These are phyloP conservation scores for Gallinago undulata DNA, from an alignment of 2,113 vertebrate species.

Conservation along the genomic window DNA sequence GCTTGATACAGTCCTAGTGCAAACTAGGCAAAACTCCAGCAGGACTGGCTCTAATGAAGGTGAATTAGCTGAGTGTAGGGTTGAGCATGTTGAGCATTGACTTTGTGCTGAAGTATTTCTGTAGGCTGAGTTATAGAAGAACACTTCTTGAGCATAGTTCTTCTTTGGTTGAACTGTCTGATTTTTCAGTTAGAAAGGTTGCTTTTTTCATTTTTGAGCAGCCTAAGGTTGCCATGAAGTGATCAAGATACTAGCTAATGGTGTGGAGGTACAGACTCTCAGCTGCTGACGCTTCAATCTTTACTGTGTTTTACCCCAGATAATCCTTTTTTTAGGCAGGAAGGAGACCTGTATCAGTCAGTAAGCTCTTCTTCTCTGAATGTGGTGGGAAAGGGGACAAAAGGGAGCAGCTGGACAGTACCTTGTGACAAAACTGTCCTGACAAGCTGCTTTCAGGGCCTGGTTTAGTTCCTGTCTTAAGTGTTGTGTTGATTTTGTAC, in stretches of 20 bases:
- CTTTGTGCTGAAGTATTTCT: not conserved
- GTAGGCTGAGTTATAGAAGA: not conserved
- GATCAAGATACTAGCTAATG: not conserved
- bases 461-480: not conserved
- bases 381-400: not conserved
- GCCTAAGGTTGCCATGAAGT: not conserved
- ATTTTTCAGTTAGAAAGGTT: not conserved
- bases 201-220: not conserved
- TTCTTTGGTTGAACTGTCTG: not conserved
- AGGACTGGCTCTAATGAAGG: not conserved
- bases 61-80: not conserved
- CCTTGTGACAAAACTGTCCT: not conserved
- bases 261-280: not conserved
- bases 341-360: not conserved
- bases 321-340: not conserved
- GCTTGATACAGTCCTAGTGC: not conserved
- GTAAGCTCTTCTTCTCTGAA: not conserved
- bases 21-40: not conserved
- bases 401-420: not conserved
- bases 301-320: not conserved
- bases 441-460: not conserved
- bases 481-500: not conserved
- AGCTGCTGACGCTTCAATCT: not conserved
- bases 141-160: not conserved
- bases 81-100: not conserved